Evolutionary conservation across 1,140 invertebrate species (phyloP), one percentile per base, ranked within the genome.

Genomic region (Homarus americanus): DNA sequence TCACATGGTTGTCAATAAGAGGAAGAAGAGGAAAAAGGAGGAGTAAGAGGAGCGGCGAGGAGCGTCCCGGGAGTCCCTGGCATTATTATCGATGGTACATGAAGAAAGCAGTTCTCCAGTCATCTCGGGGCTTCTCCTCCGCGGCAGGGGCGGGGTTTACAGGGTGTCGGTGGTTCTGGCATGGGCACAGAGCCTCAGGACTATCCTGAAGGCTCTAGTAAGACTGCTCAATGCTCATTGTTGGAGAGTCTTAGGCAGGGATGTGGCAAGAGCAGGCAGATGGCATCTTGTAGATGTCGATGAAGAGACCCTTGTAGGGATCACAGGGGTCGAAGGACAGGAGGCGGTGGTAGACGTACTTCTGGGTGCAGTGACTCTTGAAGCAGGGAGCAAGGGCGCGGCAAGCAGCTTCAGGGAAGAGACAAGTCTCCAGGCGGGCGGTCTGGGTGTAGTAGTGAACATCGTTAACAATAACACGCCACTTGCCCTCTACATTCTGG

Each of bases 321-420:
- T 93, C 93, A 69, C 93, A 93, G 28, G 93, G 93, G 91, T 93
- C 93, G 75, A 66, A 93, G 69, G 93, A 93, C 9, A 93, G 87
- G 78, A 93, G 93, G 53, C 93, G 92, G 75, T 93, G 93, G 92
- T 93, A 93, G 75, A 93, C 92, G 41, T 91, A 93, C 91, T 93
- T 93, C 88, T 93, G 93, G 38, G 91, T 92, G 82, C 93, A 93
- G 49, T 92, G 88, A 53, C 90, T 93, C 72, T 93, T 80, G 79
- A 92, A 93, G 91, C 93, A 93, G 49, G 93, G 93, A n/a, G 93
- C 93, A 36, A 93, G 78, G 41, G 93, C 85, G 41, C 87, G 87
- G 87, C 87, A 90, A 20, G 87, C 87, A 75, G 87, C 79, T 38
- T 90, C 80, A n/a, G 87, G 87, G 87, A 83, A 90, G 40, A 90